phyloP scores from a whole-genome alignment of 2,888 invertebrate species.

The Conops quadrifasciatus region DNA sequence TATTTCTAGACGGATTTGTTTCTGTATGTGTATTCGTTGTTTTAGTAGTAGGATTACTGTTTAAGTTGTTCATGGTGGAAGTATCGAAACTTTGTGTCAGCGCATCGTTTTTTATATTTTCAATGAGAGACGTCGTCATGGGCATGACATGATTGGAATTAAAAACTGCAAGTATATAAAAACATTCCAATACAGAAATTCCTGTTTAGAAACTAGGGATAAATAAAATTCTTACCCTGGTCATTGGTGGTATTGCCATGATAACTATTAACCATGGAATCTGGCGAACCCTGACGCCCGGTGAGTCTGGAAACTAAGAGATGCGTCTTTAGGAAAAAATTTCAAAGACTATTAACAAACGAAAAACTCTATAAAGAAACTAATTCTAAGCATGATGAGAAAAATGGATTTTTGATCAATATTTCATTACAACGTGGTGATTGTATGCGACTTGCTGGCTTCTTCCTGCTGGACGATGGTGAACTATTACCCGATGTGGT shows the following conservation, averaged over 20 bases:
- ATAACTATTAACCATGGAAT: constrained; percentile 78
- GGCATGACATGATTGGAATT: constrained; percentile 56
- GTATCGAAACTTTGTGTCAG: constrained; percentile 72
- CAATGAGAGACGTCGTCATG: constrained; percentile 65
- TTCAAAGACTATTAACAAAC: neutral
- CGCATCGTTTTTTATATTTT: constrained; percentile 63
- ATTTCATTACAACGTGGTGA: constrained; percentile 62
- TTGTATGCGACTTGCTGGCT: constrained; percentile 64
- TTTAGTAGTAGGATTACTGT: constrained; percentile 54
- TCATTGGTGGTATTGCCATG: constrained; percentile 67
- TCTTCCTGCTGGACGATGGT: constrained; percentile 61
- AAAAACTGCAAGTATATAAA: constrained; percentile 42
- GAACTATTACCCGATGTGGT: constrained; percentile 63
- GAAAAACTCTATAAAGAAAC: neutral
- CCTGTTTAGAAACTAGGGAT: neutral
- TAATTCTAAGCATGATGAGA: neutral
- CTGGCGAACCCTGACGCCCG: constrained; percentile 72
- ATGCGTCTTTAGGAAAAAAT: constrained; percentile 38
- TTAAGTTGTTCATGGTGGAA: constrained; percentile 49
- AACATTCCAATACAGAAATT: constrained; percentile 8
- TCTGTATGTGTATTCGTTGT: constrained; percentile 61
- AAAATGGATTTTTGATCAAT: neutral
- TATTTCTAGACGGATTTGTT: constrained; percentile 62
- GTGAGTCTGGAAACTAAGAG: constrained; percentile 64
- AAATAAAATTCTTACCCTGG: constrained; percentile 48